Evolutionary conservation across 1,140 invertebrate species (phyloP).

Genomic region (Pantala flavescens): DNA sequence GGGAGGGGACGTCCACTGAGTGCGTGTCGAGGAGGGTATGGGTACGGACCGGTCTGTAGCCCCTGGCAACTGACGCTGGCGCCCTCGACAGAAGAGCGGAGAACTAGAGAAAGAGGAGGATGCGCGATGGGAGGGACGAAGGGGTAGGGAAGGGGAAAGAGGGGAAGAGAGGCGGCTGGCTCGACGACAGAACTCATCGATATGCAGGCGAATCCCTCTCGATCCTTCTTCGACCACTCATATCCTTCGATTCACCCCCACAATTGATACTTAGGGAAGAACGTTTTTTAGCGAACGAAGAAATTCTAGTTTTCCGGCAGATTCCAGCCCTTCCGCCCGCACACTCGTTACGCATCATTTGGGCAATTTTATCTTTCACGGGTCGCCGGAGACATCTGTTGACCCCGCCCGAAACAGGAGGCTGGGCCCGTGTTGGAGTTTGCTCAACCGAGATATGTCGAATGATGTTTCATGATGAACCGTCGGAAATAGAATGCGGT

Average conservation of each 20-base stretch:
- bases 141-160: neutral
- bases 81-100: neutral
- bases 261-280: no score
- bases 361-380: no score
- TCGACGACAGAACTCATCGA: neutral
- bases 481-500: no score
- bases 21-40: neutral
- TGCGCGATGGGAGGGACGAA: neutral
- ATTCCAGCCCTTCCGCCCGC: no score
- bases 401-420: neutral
- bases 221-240: neutral
- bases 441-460: no score
- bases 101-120: neutral
- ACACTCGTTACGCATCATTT: no score
- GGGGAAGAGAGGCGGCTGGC: neutral
- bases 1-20: neutral
- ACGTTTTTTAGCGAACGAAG: no score
- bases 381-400: neutral
- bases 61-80: conserved; percentile 5
- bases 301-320: no score
- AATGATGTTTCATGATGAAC: no score
- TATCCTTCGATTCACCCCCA: no score
- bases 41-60: neutral
- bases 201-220: neutral
- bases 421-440: no score